phyloP scores from a whole-genome alignment of 1,140 invertebrate genomes.

The Ephestia elutella region DNA sequence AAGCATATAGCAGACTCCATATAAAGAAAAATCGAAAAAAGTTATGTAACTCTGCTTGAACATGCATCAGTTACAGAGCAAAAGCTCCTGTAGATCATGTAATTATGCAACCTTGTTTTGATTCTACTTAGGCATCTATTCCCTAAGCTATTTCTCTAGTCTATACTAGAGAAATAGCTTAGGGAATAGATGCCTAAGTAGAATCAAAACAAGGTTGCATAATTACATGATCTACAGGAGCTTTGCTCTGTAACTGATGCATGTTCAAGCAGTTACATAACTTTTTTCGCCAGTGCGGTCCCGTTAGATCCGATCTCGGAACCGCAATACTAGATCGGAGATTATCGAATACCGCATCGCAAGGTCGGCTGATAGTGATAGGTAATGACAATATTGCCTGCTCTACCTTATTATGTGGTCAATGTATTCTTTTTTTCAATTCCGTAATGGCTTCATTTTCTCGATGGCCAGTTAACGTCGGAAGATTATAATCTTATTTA shows the following conservation, averaged over 20 bases:
- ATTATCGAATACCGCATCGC: slow-evolving; percentile 51
- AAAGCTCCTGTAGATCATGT: too few species aligned
- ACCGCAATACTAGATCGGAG: slow-evolving; percentile 47
- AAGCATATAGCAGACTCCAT: too few species aligned
- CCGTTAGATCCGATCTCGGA: slow-evolving; percentile 52
- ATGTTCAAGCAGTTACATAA: too few species aligned
- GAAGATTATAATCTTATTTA: not conserved
- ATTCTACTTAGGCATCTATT: too few species aligned
- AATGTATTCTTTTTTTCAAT: not conserved
- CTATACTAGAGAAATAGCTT: slow-evolving; percentile 4
- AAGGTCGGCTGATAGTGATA: slow-evolving; percentile 29
- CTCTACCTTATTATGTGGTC: slow-evolving; percentile 4
- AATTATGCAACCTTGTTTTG: too few species aligned
- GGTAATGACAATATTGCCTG: slow-evolving; percentile 2
- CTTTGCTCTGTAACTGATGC: too few species aligned
- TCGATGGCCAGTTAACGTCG: not conserved
- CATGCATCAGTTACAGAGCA: too few species aligned
- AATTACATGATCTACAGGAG: too few species aligned
- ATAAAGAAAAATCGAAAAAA: too few species aligned
- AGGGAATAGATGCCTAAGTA: too few species aligned
- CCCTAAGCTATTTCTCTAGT: not conserved
- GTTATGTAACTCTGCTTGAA: too few species aligned
- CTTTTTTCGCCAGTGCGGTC: slow-evolving; percentile 24
- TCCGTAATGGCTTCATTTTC: not conserved
- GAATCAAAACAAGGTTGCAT: not conserved